Base-by-base conservation (phyloP, 2,888 invertebrate species). In the Drosophila nr. medialis region DNA sequence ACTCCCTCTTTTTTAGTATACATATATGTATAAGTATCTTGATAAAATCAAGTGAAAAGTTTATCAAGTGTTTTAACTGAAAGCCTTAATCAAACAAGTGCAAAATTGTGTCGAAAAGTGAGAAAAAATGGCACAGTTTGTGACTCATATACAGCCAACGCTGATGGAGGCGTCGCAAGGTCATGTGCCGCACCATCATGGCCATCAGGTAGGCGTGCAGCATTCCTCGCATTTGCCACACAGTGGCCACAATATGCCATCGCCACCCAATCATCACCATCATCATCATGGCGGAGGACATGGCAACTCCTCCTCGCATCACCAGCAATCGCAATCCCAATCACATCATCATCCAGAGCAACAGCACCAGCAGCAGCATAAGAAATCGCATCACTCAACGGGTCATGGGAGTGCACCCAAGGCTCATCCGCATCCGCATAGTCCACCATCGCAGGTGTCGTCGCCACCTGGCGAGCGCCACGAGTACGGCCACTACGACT, bases 121-220 rank as follows among this genome's bases (percentile, higher is more conserved):
- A 7, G 13, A 2, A 51, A 45, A 66, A 70, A 94, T 94, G 94
- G 94, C 94, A 79, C 94, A 94, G 91, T 94, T 94, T 89, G 94
- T 94, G 70, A 94, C 94, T 55, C 94, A 94, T 83, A 94, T 95
- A 80, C 94, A 94, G 90, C 94, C 94, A 42, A 94, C 94, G 32
- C 91, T 94, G 91, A 91, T 94, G 90, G 94, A 94, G 91, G 94
- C 95, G 30, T 94, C 94, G 49, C 94, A 94, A 91, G 93, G 93
- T 80, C 94, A 94, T 92, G 93, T 94, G 80, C 92, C 94, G 58
- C 94, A 94, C 64, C 94, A 94, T 84, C 94, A 94, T 89, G 92
- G 93, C 65, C 93, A 93, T 84, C 93, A 94, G 83, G 92, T 94
- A 67, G 93, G 93, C 72, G 79, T 92, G 60, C 92, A 92, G 75